Base-by-base conservation (phyloP, 2,113 vertebrate species). In the Myiozetetes cayanensis region DNA sequence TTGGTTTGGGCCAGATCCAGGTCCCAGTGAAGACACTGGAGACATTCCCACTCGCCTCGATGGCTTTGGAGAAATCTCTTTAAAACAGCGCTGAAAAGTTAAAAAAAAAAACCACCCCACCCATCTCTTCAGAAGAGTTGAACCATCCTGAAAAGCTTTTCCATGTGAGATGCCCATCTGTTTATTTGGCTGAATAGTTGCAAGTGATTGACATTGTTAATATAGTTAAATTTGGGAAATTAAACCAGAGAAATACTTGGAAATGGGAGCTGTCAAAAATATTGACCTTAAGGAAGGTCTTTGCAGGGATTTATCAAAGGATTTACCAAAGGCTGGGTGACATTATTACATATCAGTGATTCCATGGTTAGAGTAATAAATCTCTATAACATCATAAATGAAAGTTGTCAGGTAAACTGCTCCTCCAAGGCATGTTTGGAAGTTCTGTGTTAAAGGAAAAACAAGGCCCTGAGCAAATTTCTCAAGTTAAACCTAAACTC, bases 381-480 rank as follows among this genome's bases (percentile, higher is more conserved):
- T 11, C 30, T 30, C 1, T 8, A 12, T 23, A 21, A 23, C 22
- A 27, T 55, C 37, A 37, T 6, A 84, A 86, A 37, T 86, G 8
- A 7, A 31, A n/a, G 25, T 19, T 86, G 73, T 31, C 79, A 78
- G 68, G 84, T 78, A 55, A 59, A 89, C 56, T 71, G 2, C 70
- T 85, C 82, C 93, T 94, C 22, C 66, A 94, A 93, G 89, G 73
- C 52, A 10, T 56, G 31, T 82, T 93, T 89, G 78, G 37, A 75
- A 61, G 41, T 68, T 96, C 81, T 56, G 72, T 78, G 23, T 75
- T 77, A 65, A 78, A 78, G 28, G 4, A 37, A 90, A 86, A 95
- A 88, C 33, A 22, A 80, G 53, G 78, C 80, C 81, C 46, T 55
- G 87, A 77, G 52, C 10, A 75, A 46, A 87, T 91, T 81, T 93